Evolutionary conservation across 2,888 invertebrate genomes (phyloP), one percentile per base, ranked within the genome.

Genomic region (Brachypterus glaber): DNA sequence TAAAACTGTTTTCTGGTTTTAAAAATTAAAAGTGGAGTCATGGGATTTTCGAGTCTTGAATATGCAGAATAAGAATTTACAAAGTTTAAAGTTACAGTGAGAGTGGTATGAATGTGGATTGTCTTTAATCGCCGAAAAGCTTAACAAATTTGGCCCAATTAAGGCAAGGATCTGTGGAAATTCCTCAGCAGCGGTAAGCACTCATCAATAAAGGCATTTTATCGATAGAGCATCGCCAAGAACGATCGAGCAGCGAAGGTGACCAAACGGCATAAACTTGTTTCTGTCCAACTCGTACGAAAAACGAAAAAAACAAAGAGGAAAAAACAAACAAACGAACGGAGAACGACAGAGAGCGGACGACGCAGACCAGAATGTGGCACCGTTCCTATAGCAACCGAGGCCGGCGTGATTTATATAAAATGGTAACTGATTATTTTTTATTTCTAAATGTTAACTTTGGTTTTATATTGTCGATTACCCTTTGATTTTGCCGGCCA

Each of bases 401-500:
- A 30, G 30, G 37, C 48, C 46, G 46, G 55, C 52, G 61, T 65
- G 65, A 64, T 65, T 65, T 65, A 64, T 64, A 63, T 60, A 58
- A 62, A 62, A 63, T 60, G 60, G 57, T 62, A 59, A 61, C 62
- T 60, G 64, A 64, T 63, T 62, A 62, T 63, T 62, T 62, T 62
- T 63, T 58, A 57, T 58, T 64, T 63, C 61, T 61, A 61, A 64
- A 65, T 64, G 64, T 65, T 64, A 63, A 63, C 63, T 60, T 63
- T 59, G 60, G 62, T 63, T 64, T 64, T 64, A 65, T 64, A 65
- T 64, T 65, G 64, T 65, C 63, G 64, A 63, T 62, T 62, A 58
- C 58, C 62, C 62, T 64, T 66, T 62, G 63, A 59, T 51, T 52
- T 53, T 50, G 59, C 62, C 62, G 63, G 54, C 51, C 40, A 39